Conservation (phyloP, 2,888 invertebrate species). For the Epinotia nisella region DNA sequence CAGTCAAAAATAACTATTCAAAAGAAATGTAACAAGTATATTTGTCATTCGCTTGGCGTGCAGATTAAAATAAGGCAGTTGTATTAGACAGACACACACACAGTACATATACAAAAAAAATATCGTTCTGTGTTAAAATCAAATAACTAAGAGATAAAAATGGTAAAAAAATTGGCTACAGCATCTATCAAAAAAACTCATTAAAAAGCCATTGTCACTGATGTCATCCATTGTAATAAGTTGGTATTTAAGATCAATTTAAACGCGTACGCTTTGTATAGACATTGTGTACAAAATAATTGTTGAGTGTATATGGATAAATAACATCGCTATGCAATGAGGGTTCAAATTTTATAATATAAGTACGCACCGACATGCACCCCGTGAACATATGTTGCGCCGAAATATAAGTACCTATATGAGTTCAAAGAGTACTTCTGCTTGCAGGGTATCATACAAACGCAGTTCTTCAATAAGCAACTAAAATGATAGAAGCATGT, state of each 20-base stretch:
- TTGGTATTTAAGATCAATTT: neutral
- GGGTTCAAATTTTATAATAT: neutral
- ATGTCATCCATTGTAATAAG: slow-evolving; percentile 21
- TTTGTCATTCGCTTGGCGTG: slow-evolving; percentile 40
- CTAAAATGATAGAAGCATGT: neutral
- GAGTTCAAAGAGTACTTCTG: neutral
- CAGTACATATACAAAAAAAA: neutral
- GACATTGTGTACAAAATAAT: neutral
- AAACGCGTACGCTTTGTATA: neutral
- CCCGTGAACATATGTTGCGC: neutral
- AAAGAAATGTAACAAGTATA: neutral
- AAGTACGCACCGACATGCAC: slow-evolving; percentile 16
- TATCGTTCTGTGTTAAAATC: neutral
- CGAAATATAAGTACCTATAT: neutral
- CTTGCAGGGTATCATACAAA: slow-evolving; percentile 11
- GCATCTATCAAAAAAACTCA: neutral
- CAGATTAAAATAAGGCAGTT: slow-evolving; percentile 28
- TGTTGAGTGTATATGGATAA: neutral
- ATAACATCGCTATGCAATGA: slow-evolving; percentile 22
- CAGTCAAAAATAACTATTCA: neutral
- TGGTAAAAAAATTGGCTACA: neutral
- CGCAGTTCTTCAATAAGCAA: slow-evolving; percentile 4
- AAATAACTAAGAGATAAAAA: neutral
- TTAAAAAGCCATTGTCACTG: slow-evolving; percentile 21
- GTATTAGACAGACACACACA: slow-evolving; percentile 10